These are phyloP conservation scores for Rhodophaea formosa DNA, from an alignment of 2,888 invertebrate species.

Conservation along the genomic window DNA sequence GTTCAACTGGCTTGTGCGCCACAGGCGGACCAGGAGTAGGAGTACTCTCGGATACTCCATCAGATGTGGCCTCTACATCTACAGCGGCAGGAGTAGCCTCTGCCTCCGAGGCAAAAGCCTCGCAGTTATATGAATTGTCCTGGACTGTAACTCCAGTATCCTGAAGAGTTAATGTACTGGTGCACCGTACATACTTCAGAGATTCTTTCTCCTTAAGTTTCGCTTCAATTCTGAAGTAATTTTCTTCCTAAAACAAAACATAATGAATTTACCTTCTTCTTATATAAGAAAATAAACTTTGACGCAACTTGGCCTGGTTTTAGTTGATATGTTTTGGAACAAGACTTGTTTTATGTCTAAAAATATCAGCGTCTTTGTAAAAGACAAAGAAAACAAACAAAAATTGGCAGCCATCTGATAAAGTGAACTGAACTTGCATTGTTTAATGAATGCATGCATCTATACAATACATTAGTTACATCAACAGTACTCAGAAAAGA, in stretches of 20 bases:
- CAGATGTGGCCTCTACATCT: neutral
- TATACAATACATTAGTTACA: no score
- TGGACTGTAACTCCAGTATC: constrained; percentile 42
- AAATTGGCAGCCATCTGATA: neutral
- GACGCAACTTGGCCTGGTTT: no score
- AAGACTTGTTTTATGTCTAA: neutral
- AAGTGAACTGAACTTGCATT: no score
- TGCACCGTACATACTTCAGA: constrained; percentile 52
- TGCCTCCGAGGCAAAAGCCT: constrained; percentile 15
- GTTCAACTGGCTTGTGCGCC: constrained; percentile 47
- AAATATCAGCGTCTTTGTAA: neutral
- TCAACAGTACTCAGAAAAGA: no score
- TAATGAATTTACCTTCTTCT: no score
- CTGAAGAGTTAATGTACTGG: constrained; percentile 46
- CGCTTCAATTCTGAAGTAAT: constrained; percentile 48
- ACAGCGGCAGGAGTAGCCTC: neutral
- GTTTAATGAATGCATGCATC: no score
- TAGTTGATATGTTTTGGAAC: neutral
- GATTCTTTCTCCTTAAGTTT: constrained; percentile 49
- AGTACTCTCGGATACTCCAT: constrained; percentile 31
- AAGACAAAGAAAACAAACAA: neutral
- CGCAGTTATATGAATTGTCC: constrained; percentile 45
- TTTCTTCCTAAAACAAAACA: constrained; percentile 47
- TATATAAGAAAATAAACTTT: neutral
- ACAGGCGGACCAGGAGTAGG: constrained; percentile 31